Conservation (phyloP, 2,797 vertebrate species). For the Cirrhinus mrigala region DNA sequence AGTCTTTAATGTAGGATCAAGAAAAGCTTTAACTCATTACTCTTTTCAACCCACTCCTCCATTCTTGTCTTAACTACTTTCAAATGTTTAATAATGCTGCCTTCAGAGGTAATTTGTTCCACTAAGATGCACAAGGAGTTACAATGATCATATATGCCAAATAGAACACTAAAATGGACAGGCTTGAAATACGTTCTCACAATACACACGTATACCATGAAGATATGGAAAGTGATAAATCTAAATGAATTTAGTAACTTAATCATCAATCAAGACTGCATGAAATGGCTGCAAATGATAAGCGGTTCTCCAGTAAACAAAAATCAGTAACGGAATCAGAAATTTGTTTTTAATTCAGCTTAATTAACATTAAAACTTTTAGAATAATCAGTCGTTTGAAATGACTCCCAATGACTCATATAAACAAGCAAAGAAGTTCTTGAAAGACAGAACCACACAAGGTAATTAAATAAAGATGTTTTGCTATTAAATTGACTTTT, state of each 20-base stretch:
- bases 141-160: conserved; percentile 63
- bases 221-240: neutral
- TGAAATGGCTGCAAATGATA: neutral
- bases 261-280: neutral
- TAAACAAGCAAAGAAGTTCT: conserved; percentile 55
- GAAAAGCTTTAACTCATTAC: conserved; percentile 78
- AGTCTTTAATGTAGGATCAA: conserved; percentile 80
- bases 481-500: conserved; percentile 66
- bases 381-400: conserved; percentile 21
- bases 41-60: conserved; percentile 70
- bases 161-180: conserved; percentile 1
- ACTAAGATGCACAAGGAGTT: conserved; percentile 70
- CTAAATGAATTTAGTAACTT: neutral
- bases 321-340: neutral
- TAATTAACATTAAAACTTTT: conserved; percentile 8
- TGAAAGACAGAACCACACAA: conserved; percentile 68
- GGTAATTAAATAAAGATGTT: conserved; percentile 71
- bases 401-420: conserved; percentile 14
- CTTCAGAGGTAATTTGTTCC: conserved; percentile 78
- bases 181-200: neutral
- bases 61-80: conserved; percentile 77
- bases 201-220: neutral
- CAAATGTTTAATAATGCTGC: conserved; percentile 76
- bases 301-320: neutral
- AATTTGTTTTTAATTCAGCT: conserved; percentile 2